Percentiles rank a stretch among this genome's conserved stretches.
Conservation (phyloP, 64 coral and sea anemone genomes). For the Montipora foliosa region DNA sequence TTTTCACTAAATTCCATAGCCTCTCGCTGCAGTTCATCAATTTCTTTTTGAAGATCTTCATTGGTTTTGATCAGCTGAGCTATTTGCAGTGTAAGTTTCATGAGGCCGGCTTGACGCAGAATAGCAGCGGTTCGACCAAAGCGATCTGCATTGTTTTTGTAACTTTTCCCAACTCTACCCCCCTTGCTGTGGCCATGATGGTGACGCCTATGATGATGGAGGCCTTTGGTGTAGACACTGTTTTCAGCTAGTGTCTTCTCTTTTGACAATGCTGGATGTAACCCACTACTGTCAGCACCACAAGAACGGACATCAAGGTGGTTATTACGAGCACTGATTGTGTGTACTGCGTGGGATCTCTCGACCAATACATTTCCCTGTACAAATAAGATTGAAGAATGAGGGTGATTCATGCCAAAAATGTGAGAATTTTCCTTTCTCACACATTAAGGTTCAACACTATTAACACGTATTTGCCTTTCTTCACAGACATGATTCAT, state of each 20-base stretch:
- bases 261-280: not conserved
- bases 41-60: slow-evolving; percentile 86
- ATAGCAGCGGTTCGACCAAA: slow-evolving; percentile 66
- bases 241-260: not conserved
- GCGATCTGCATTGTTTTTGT: slow-evolving; percentile 40
- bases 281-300: not conserved
- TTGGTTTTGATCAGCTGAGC: slow-evolving; percentile 86
- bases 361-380: slow-evolving; percentile 11
- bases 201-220: slow-evolving; percentile 20
- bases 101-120: slow-evolving; percentile 76
- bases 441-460: too few relatives aligned
- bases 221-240: not conserved
- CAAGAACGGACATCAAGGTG: not conserved
- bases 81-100: slow-evolving; percentile 86
- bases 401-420: not conserved
- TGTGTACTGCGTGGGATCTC: not conserved
- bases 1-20: slow-evolving; percentile 75
- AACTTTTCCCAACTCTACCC: slow-evolving; percentile 8
- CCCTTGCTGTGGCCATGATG: slow-evolving; percentile 32
- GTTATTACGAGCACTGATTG: not conserved
- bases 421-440: too few relatives aligned
- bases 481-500: too few relatives aligned
- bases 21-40: slow-evolving; percentile 79
- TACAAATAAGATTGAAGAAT: not conserved
- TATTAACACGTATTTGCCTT: too few relatives aligned